Percentiles rank a stretch among this genome's conserved stretches.
phyloP scores from a whole-genome alignment of 2,113 vertebrate genomes.

The Circaetus gallicus region DNA sequence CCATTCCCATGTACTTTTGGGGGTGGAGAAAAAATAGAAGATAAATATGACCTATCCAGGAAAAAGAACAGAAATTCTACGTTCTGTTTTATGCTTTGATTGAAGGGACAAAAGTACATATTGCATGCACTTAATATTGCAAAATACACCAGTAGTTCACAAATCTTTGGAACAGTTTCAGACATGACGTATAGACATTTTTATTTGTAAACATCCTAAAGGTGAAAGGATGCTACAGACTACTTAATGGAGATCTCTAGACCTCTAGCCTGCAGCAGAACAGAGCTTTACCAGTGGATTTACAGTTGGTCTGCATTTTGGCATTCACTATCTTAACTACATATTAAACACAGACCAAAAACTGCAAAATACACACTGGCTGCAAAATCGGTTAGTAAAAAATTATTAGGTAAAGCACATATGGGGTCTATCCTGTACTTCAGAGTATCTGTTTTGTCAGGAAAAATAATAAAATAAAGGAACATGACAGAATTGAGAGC shows the following conservation, averaged over 20 bases:
- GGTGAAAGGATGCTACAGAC: neutral
- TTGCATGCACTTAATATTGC: neutral
- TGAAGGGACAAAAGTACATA: neutral
- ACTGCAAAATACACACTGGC: neutral
- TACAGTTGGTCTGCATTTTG: neutral
- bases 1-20: neutral
- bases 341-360: neutral
- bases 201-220: neutral
- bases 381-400: neutral
- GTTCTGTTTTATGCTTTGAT: neutral
- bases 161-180: neutral
- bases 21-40: neutral
- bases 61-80: neutral
- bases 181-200: neutral
- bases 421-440: neutral
- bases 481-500: neutral
- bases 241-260: neutral
- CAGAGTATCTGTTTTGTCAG: neutral
- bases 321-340: neutral
- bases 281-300: neutral
- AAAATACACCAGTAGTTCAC: neutral
- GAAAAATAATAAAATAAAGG: neutral
- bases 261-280: neutral
- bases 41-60: neutral
- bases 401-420: neutral